Percentiles rank a stretch among this genome's conserved stretches.
Conservation (phyloP, 92 coral and sea anemone species). For the Umimayanthus kanabou region DNA sequence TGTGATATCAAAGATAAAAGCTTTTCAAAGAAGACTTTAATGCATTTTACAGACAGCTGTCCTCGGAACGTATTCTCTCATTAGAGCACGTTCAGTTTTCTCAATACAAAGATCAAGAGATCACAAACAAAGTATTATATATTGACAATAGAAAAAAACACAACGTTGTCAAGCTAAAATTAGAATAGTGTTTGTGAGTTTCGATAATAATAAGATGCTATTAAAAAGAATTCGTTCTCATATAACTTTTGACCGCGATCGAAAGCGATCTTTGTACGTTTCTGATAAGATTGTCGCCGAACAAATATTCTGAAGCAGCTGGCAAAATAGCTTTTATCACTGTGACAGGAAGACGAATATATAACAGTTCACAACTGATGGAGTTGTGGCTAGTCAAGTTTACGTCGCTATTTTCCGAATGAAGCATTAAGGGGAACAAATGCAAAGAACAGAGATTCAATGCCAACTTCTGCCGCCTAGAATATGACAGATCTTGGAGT, state of each 20-base stretch:
- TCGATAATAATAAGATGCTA: not conserved
- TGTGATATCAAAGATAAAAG: too few species aligned
- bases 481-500: slow-evolving; percentile 14
- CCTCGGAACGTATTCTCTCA: not conserved
- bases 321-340: slow-evolving; percentile 20
- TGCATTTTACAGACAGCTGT: not conserved
- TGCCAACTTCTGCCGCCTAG: too few species aligned
- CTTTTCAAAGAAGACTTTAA: not conserved
- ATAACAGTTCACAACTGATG: not conserved
- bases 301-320: slow-evolving; percentile 8
- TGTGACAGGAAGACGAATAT: slow-evolving; percentile 14
- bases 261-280: not conserved
- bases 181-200: not conserved
- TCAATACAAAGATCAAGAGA: not conserved
- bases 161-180: not conserved
- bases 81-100: slow-evolving; percentile 1
- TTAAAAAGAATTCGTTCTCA: not conserved
- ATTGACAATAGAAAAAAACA: slow-evolving; percentile 5
- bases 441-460: not conserved
- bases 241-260: not conserved
- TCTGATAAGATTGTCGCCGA: not conserved
- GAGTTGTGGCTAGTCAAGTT: not conserved
- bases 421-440: not conserved
- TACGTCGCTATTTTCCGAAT: too few species aligned
- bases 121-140: slow-evolving; percentile 6